These are phyloP conservation scores for Nerophis lumbriciformis DNA, from an alignment of 2,113 vertebrate genomes.

Conservation along the genomic window DNA sequence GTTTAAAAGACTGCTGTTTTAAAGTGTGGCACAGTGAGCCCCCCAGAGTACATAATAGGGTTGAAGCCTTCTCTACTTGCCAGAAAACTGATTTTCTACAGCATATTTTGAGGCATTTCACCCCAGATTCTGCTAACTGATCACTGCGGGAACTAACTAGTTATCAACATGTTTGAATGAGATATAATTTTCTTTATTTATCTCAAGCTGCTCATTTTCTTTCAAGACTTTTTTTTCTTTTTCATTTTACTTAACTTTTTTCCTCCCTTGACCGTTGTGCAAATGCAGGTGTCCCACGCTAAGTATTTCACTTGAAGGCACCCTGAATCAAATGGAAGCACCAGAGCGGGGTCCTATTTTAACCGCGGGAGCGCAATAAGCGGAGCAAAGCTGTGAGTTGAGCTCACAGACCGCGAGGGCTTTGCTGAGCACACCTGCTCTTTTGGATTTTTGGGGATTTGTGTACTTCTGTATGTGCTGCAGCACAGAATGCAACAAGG, in stretches of 20 bases:
- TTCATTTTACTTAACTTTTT: neutral
- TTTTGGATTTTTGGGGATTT: conserved; percentile 1
- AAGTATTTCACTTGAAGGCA: neutral
- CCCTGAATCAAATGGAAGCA: conserved; percentile 1
- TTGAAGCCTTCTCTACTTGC: too few relatives aligned
- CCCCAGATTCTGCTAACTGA: too few relatives aligned
- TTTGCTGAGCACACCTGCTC: conserved; percentile 3
- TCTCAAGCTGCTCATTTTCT: neutral
- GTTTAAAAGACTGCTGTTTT: too few relatives aligned
- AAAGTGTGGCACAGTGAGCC: too few relatives aligned
- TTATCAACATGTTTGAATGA: too few relatives aligned
- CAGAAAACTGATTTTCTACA: too few relatives aligned
- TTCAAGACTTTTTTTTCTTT: neutral
- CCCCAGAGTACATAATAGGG: too few relatives aligned
- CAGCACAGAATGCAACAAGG: conserved; percentile 3
- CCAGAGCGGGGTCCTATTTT: conserved; percentile 4
- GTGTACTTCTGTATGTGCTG: neutral
- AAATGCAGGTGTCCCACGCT: conserved; percentile 1
- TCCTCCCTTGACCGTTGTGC: neutral
- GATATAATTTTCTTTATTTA: neutral
- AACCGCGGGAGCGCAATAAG: conserved; percentile 6
- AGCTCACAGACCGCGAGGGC: conserved; percentile 3
- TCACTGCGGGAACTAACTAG: too few relatives aligned
- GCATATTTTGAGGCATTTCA: too few relatives aligned
- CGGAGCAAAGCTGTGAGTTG: conserved; percentile 7